Conservation (phyloP, 2,888 invertebrate species). For the Coronaproctus castanopsis region DNA sequence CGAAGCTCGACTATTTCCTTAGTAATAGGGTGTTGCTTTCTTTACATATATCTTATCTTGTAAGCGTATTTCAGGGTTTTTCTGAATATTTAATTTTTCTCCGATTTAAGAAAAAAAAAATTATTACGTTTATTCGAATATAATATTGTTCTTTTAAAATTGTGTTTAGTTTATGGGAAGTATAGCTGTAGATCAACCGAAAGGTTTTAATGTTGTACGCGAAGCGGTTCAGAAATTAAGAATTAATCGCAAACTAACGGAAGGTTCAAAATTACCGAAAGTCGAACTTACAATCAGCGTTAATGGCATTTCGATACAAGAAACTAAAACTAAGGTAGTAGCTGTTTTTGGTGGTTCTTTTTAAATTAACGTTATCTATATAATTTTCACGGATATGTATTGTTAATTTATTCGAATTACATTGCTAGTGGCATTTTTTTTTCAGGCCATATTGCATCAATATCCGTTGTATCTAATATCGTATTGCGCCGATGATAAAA, state of each 20-base stretch:
- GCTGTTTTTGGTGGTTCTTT: neutral
- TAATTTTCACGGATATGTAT: too few species aligned
- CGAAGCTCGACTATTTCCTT: too few species aligned
- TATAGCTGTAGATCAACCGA: constrained; percentile 84
- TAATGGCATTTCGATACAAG: constrained; percentile 83
- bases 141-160: too few species aligned
- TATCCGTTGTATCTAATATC: constrained; percentile 94
- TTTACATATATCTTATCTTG: too few species aligned
- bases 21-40: too few species aligned
- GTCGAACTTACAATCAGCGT: constrained; percentile 93
- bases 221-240: constrained; percentile 91
- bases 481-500: constrained; percentile 97
- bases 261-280: constrained; percentile 73
- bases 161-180: constrained; percentile 89
- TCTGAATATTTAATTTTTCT: too few species aligned
- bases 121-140: too few species aligned
- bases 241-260: constrained; percentile 76
- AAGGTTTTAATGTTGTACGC: constrained; percentile 93
- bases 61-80: too few species aligned
- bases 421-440: constrained; percentile 12
- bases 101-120: too few species aligned
- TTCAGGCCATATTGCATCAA: constrained; percentile 61
- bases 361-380: too few species aligned
- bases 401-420: too few species aligned
- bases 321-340: constrained; percentile 35